Base-by-base conservation (phyloP, 2,888 invertebrate genomes). In the Alloscopus bannaensis region DNA sequence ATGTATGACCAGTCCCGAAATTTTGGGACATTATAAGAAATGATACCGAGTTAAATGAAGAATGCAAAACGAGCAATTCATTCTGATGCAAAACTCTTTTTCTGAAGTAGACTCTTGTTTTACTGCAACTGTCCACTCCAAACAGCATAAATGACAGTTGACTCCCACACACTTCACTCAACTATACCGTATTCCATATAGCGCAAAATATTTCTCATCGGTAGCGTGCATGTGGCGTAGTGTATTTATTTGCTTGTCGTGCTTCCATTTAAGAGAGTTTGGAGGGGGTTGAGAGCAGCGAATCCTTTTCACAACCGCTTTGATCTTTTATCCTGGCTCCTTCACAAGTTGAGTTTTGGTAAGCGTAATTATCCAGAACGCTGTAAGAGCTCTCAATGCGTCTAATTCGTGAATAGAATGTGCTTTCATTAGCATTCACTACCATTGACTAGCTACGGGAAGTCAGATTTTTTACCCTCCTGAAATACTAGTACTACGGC, bases 291-390 rank as follows among this genome's bases (percentile, higher is more conserved):
- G 36, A 6, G 13, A 36, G 36, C 36, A 13, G n/a, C n/a, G 36
- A 36, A 36, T 36, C 8, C 8, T 36, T 36, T 36, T 36, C 36
- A 36, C 36, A 36, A 36, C 6, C 20, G 24, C 52, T 52, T 52
- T 52, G 52, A 52, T 52, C 52, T 52, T 52, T 52, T 52, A 3
- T 52, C 20, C 52, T 52, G 20, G 20, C 8, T 47, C 47, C 8
- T 47, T 18, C 47, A n/a, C 47, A 47, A 11, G 11, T 8, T 13
- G 36, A 36, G n/a, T n/a, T n/a, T n/a, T n/a, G n/a, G n/a, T 36
- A 36, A 13, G 13, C 8, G 36, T 13, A 36, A 36, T 36, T 36
- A 36, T 36, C 13, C 8, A 36, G 13, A 36, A 13, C 36, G 6
- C 36, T 8, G 36, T 36, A 6, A 6, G 36, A 36, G 13, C 36